Conservation (phyloP, 2,113 vertebrate species). For the Prinia subflava region DNA sequence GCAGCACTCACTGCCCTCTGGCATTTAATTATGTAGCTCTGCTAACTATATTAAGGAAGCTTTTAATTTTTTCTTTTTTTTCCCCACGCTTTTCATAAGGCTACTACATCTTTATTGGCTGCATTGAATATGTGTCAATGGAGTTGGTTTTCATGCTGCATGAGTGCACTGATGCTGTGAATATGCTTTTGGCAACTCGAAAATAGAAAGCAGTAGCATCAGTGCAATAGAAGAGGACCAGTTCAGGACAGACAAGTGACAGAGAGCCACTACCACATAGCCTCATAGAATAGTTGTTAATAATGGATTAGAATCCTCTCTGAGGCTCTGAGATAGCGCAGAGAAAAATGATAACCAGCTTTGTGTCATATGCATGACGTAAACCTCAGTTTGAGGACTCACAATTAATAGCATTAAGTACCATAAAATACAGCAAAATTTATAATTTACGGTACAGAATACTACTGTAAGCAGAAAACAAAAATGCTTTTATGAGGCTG, state of each 20-base stretch:
- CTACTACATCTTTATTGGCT: constrained; percentile 66
- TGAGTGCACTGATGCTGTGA: neutral
- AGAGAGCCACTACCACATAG: neutral
- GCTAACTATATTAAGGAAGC: constrained; percentile 64
- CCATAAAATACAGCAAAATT: neutral
- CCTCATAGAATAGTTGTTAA: neutral
- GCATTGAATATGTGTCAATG: constrained; percentile 74
- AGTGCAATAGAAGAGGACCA: neutral
- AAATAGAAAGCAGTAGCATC: neutral
- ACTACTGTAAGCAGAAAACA: neutral
- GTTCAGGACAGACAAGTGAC: neutral
- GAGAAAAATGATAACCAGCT: neutral
- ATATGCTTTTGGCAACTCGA: constrained; percentile 32
- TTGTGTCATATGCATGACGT: neutral
- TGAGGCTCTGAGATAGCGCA: neutral
- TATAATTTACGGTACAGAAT: neutral
- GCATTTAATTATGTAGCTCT: constrained; percentile 77
- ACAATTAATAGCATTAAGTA: neutral
- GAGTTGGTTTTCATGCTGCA: constrained; percentile 56
- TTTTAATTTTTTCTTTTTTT: constrained; percentile 51
- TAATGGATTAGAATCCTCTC: neutral
- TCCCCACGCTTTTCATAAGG: neutral
- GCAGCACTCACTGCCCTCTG: constrained; percentile 59
- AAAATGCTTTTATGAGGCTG: neutral
- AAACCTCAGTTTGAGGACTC: neutral